Evolutionary conservation across 2,888 invertebrate genomes (phyloP).

Genomic region (Drosophila melanosoma): DNA sequence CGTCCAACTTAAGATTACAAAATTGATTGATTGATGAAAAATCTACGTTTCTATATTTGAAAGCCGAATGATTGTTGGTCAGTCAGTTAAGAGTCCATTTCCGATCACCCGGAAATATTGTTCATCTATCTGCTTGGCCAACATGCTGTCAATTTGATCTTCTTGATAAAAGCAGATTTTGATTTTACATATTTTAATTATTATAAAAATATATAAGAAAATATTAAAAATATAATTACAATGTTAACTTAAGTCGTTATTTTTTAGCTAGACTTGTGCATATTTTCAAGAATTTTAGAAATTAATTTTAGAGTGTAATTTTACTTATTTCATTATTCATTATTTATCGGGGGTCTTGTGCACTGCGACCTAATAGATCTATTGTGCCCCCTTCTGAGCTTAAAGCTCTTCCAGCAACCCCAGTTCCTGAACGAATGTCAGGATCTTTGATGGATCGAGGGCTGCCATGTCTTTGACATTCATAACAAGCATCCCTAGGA

Average conservation of each 20-base stretch:
- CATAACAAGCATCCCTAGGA: too few relatives aligned
- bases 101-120: neutral
- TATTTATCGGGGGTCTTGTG: too few relatives aligned
- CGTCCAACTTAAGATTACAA: constrained; percentile 11
- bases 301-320: neutral
- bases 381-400: too few relatives aligned
- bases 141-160: neutral
- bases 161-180: neutral
- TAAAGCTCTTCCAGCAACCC: too few relatives aligned
- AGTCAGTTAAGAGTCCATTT: constrained; percentile 1
- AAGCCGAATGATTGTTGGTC: neutral
- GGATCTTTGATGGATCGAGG: too few relatives aligned
- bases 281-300: too few relatives aligned
- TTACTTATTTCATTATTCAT: neutral
- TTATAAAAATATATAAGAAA: neutral
- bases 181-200: neutral
- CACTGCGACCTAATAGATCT: too few relatives aligned
- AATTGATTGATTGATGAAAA: constrained; percentile 29
- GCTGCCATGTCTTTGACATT: too few relatives aligned
- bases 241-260: rapidly evolving
- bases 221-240: neutral
- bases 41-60: constrained; percentile 6
- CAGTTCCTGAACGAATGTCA: too few relatives aligned
- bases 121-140: neutral
- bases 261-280: neutral